These are phyloP conservation scores for Plecotus auritus DNA, from an alignment of 2,113 vertebrate genomes.

Conservation along the genomic window DNA sequence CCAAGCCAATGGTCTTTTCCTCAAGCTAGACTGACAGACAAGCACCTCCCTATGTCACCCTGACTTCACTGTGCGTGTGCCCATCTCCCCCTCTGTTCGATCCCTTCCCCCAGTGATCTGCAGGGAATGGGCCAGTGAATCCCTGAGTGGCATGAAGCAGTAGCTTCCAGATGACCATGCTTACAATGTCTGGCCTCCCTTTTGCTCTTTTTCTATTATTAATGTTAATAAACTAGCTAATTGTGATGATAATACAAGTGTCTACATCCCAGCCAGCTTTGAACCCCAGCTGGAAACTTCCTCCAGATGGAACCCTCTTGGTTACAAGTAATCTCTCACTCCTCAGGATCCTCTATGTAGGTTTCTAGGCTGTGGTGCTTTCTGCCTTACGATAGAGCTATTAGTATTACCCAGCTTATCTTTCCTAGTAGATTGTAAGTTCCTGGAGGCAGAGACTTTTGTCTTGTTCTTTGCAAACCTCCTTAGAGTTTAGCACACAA, in stretches of 20 bases:
- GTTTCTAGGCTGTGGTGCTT: neutral
- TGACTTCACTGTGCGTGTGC: neutral
- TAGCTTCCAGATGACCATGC: neutral
- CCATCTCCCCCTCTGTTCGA: neutral
- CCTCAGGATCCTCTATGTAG: neutral
- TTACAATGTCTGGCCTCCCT: neutral
- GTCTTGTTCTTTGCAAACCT: neutral
- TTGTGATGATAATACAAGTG: neutral
- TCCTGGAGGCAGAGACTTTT: neutral
- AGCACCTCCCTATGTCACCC: neutral
- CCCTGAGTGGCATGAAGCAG: neutral
- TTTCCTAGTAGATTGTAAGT: neutral
- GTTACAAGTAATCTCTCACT: neutral
- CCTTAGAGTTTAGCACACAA: neutral
- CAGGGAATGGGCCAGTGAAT: neutral
- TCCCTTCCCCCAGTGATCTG: neutral
- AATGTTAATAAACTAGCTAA: neutral
- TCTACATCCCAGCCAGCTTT: neutral
- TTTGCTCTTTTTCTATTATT: neutral
- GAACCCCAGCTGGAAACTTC: neutral
- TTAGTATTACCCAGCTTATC: neutral
- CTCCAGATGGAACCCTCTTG: neutral
- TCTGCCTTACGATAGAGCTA: neutral
- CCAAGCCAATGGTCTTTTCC: neutral
- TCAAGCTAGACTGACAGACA: neutral